Base-by-base conservation (phyloP, 2,113 vertebrate genomes). In the Equus przewalskii region DNA sequence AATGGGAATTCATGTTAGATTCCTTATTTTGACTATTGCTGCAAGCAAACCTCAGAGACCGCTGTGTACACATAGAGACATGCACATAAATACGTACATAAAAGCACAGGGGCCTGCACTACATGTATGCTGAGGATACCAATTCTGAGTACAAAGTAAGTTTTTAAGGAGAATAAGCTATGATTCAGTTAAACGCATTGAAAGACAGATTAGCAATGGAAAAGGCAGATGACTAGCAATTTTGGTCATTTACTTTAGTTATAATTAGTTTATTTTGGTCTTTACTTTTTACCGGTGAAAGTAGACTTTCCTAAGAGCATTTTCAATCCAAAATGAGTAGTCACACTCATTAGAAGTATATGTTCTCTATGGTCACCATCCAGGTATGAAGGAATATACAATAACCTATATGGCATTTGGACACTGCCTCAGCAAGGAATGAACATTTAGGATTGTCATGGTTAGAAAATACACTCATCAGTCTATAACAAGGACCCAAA, bases 21-120 rank as follows among this genome's bases (percentile, higher is more conserved):
- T 56, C 9, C 93, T 94, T 93, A 3, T 70, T 80, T 65, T 15
- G 96, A 70, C 93, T 98, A 30, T 69, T 95, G 70, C 88, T 95
- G 83, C 19, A 54, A 64, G 22, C n/a, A 96, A 8, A 95, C 98
- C 46, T 92, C 91, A 83, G 92, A 97, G 95, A 41, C 41, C 92
- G 44, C 30, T 94, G 89, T 95, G 93, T 85, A 94, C 72, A 83
- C 70, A 89, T 13, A 75, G 11, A 76, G 62, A 76, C 86, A 58
- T 7, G 4, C 86, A 69, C 62, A 81, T 56, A 97, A 81, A 82
- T 46, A 81, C 6, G 13, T 65, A 88, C 75, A 78, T 78, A 81
- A 85, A 91, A 91, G 56, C 33, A 75, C 12, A 75, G 65, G 62
- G 54, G 46, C 10, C 65, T 72, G 41, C 3, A 54, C n/a, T 69